Conservation (phyloP, 2,797 vertebrate species). For the Anguilla obscura region DNA sequence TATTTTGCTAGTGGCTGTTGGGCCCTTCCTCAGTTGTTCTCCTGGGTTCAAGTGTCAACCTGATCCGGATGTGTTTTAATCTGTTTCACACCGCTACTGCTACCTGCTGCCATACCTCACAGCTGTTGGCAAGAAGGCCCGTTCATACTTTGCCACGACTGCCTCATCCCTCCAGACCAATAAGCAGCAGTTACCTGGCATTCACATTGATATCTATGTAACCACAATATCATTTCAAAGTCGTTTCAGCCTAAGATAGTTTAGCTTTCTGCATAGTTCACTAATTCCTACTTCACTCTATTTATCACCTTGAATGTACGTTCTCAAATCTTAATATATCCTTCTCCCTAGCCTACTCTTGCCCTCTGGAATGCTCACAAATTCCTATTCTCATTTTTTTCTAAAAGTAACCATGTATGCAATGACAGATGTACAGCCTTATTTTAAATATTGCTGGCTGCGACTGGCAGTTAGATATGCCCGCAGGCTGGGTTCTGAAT, state of each 20-base stretch:
- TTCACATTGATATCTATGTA: background rate
- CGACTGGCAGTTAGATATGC: background rate
- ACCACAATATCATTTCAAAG: slow-evolving; percentile 3
- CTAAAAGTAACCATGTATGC: background rate
- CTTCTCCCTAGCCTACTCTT: background rate
- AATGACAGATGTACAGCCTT: background rate
- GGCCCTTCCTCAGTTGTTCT: background rate
- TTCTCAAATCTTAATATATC: background rate
- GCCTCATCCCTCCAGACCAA: background rate
- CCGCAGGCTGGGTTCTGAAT: background rate
- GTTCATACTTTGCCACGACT: background rate
- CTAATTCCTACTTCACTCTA: background rate
- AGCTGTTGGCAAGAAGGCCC: background rate
- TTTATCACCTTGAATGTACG: background rate
- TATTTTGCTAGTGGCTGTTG: background rate
- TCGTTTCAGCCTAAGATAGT: background rate
- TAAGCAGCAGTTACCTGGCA: background rate
- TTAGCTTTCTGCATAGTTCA: background rate
- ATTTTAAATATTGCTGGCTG: background rate
- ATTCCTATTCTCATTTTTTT: background rate
- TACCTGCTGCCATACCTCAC: background rate
- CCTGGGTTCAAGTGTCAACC: background rate
- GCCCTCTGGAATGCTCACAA: background rate
- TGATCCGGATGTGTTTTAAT: background rate
- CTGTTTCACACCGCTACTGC: background rate